Evolutionary conservation across 1,140 invertebrate species (phyloP).

Genomic region (Conus betulinus): DNA sequence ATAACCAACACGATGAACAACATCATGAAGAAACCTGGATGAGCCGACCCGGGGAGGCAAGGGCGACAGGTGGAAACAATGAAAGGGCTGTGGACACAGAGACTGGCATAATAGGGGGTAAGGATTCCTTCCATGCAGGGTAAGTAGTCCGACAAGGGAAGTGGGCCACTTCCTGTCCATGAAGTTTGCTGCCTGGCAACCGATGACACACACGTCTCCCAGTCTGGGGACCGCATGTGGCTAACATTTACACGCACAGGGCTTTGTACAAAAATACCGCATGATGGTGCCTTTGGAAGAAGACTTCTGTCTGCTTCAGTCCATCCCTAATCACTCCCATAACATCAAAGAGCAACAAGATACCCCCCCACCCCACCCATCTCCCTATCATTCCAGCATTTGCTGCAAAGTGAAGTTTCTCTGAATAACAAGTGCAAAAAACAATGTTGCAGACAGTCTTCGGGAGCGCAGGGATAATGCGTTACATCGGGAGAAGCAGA

Average conservation of each 20-base stretch:
- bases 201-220: neutral
- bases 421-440: too few species aligned
- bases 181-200: constrained; percentile 18
- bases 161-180: neutral
- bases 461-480: too few species aligned
- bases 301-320: neutral
- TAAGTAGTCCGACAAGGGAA: neutral
- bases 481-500: too few species aligned
- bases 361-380: neutral
- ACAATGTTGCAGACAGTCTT: too few species aligned
- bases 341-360: neutral
- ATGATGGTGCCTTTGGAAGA: neutral
- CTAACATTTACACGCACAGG: neutral
- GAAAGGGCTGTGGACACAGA: neutral
- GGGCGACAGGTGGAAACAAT: neutral
- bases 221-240: neutral
- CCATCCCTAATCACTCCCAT: neutral
- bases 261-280: constrained; percentile 4
- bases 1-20: neutral
- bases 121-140: neutral
- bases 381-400: too few species aligned
- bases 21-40: neutral
- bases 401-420: too few species aligned
- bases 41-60: too few species aligned
- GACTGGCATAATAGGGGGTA: neutral